Base-by-base conservation (phyloP, 1,140 invertebrate species). In the Trachymyrmex septentrionalis region DNA sequence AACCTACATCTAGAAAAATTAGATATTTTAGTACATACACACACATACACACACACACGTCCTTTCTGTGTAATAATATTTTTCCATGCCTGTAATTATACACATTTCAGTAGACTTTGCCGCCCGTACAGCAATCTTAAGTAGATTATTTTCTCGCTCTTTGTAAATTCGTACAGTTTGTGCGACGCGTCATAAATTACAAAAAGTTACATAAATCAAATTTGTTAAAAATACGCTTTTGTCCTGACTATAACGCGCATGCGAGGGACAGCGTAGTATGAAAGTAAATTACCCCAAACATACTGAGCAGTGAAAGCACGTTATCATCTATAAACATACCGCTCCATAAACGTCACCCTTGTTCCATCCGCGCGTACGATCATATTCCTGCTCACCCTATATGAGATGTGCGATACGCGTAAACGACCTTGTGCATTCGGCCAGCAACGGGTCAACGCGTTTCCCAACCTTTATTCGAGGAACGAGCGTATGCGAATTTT, bases 281-380 rank as follows among this genome's bases (percentile, higher is more conserved):
- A 84, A 48, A 84, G 69, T 84, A 73, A 84, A 84, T 84, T 75
- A 63, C 14, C 38, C 27, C 69, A 44, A 84, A 48, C 80, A 84
- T 50, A 84, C 69, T 50, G 69, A 84, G 69, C 80, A 50, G 55
- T 44, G 53, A 82, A 72, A 84, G 34, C 44, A 55, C 69, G 80
- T 84, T 84, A 84, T 75, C 69, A 61, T 61, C 80, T 61, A 75
- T 50, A 75, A 84, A 84, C 80, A 84, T 84, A 75, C 69, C 55
- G 53, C 55, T 64, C 67, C 80, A 84, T 84, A 84, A 84, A 84
- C 55, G 55, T 84, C 64, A 44, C 30, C 24, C 69, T 75, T 61
- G 69, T 73, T 63, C 38, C 38, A 75, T 75, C n/a, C 80, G 21
- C 34, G 38, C 59, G 12, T 21, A 10, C 9, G 64, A 81, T 81